Conservation (phyloP, 2,113 vertebrate species). For the Lamprologus ornatipinnis region DNA sequence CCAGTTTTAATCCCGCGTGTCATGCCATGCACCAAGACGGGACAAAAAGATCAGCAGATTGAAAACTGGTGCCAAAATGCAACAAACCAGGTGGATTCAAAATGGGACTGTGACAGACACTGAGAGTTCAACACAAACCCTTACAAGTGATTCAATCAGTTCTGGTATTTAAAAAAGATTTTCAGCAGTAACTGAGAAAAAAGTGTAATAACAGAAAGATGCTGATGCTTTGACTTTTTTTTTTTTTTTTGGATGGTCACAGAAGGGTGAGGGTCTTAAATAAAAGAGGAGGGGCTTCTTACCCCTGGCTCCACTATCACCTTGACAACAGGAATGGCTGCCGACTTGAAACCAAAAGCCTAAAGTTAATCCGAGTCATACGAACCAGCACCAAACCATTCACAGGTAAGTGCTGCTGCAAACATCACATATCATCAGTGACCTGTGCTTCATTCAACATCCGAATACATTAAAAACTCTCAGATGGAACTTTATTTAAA, state of each 20-base stretch:
- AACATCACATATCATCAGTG: not conserved
- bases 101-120: constrained; percentile 19
- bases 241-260: not conserved
- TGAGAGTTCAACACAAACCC: constrained; percentile 8
- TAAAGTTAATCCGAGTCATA: constrained; percentile 44
- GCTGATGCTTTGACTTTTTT: constrained; percentile 8
- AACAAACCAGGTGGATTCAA: not conserved
- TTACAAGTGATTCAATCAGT: not conserved
- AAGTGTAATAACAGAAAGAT: constrained; percentile 5
- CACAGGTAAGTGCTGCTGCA: not conserved
- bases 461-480: not conserved
- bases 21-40: constrained; percentile 41
- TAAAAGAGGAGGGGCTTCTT: constrained; percentile 43
- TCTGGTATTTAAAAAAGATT: not conserved
- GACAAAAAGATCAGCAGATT: not conserved
- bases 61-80: constrained; percentile 5
- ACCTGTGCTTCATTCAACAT: not conserved
- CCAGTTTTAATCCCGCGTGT: not conserved
- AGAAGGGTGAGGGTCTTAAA: constrained; percentile 1
- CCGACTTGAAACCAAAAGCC: constrained; percentile 65
- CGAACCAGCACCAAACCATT: not conserved
- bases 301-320: constrained; percentile 70
- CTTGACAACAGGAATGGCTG: constrained; percentile 65
- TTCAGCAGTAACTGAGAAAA: not conserved
- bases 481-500: not conserved